These are phyloP conservation scores for Phalacrocorax aristotelis DNA, from an alignment of 2,113 vertebrate species.

Conservation along the genomic window DNA sequence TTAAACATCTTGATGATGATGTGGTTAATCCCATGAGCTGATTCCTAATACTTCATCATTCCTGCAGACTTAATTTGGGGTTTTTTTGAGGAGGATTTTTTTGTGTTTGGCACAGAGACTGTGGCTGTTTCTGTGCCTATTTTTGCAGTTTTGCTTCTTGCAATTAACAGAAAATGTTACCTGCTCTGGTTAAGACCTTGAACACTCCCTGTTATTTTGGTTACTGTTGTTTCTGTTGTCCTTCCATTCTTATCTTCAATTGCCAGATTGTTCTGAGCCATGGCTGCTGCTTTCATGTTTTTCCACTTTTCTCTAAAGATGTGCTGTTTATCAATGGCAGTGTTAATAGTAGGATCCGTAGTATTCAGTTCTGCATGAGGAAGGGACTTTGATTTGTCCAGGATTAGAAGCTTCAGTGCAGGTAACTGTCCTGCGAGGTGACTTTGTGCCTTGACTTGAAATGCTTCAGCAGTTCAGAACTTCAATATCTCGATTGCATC, in stretches of 20 bases:
- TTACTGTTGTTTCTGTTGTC: background rate
- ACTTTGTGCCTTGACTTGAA: background rate
- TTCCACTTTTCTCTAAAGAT: background rate
- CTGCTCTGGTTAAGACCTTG: background rate
- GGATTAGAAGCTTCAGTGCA: background rate
- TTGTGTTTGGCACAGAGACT: background rate
- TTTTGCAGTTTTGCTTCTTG: background rate
- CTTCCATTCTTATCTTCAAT: background rate
- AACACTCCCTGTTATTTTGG: background rate
- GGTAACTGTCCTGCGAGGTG: background rate
- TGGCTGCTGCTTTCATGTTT: background rate
- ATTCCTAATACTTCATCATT: background rate
- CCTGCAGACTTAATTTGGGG: background rate
- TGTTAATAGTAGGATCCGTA: background rate
- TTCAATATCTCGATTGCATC: background rate
- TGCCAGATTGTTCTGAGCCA: background rate
- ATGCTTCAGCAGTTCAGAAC: background rate
- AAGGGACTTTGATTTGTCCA: background rate
- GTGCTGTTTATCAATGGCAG: background rate
- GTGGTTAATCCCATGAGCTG: background rate
- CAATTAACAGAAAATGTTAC: background rate
- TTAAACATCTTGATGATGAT: background rate
- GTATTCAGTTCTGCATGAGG: background rate
- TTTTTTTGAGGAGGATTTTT: background rate
- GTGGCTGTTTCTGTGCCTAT: background rate